Conservation (phyloP, 2,888 invertebrate genomes). For the Amblyjoppa proteus region DNA sequence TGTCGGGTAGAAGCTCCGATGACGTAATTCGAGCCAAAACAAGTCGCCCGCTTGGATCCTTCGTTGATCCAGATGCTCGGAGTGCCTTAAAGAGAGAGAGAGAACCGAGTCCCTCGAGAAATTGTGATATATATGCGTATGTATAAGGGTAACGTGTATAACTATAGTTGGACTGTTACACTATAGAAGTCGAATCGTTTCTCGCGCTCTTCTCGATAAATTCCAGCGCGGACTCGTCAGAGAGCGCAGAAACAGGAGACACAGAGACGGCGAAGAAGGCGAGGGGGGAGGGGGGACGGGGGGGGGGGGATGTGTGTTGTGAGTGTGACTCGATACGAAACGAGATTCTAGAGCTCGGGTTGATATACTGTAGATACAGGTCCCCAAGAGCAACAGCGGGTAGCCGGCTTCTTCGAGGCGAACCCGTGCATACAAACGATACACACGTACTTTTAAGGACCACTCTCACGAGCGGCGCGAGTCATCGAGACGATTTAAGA, state of each 20-base stretch:
- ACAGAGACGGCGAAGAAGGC: background rate
- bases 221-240: conserved; percentile 59
- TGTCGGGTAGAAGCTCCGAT: conserved; percentile 22
- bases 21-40: conserved; percentile 47
- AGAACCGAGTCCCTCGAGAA: conserved; percentile 36
- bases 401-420: conserved; percentile 46
- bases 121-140: conserved; percentile 43
- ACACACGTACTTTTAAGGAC: conserved; percentile 62
- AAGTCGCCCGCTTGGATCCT: conserved; percentile 38
- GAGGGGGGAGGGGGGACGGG: background rate
- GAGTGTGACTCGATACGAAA: conserved; percentile 32
- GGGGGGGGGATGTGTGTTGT: background rate
- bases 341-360: conserved; percentile 50
- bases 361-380: conserved; percentile 26
- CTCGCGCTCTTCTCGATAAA: conserved; percentile 58
- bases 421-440: conserved; percentile 48
- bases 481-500: conserved; percentile 35
- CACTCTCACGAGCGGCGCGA: conserved; percentile 19
- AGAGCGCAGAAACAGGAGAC: conserved; percentile 18
- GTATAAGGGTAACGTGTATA: conserved; percentile 27
- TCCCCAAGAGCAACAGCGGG: conserved; percentile 18
- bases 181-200: conserved; percentile 38
- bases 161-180: conserved; percentile 15
- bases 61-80: conserved; percentile 51
- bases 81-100: conserved; percentile 41